Base-by-base conservation (phyloP, 2,888 invertebrate species). In the Monochamus alternatus region DNA sequence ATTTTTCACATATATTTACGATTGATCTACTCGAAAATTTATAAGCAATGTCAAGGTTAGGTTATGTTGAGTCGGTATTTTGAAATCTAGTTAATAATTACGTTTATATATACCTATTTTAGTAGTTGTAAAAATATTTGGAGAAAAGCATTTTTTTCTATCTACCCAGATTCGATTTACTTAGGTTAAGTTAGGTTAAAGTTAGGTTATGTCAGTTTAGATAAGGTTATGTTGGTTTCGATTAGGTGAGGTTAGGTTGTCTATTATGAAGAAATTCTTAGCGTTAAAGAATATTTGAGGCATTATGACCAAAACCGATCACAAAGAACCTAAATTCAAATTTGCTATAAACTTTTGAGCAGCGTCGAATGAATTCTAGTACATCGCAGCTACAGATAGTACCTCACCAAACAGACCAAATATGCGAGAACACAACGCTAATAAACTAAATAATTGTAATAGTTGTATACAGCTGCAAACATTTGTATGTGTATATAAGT, bases 401-500 rank as follows among this genome's bases (percentile, higher is more conserved):
- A 83, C 76, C 84, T 80, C 66, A 85, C 83, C 76, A 86, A 76
- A 81, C 82, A 84, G 76, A 85, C 81, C 81, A 86, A 81, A 81
- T 84, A 86, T 65, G 81, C 80, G 77, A 85, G 84, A 73, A 81
- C 87, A 81, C 82, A 85, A 77, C 84, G 89, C 86, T 89, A 89
- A 86, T 88, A 88, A 86, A 89, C 87, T 78, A 88, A 82, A 83
- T 87, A 86, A 80, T 82, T 83, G 81, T 86, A 89, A 81, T 89
- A 89, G 77, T 89, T 89, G 81, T 89, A 89, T 22, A 91, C 85
- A 70, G 89, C 88, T 80, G 88, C 86, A 81, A 93, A 90, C 86
- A 95, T 87, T 85, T 92, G 91, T 84, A 93, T 92, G 86, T 96
- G 96, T 86, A 96, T 88, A 85, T 93, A 92, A 74, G 95, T 94